Percentiles rank a stretch among this genome's conserved stretches.
Evolutionary conservation across 64 coral and sea anemone species (phyloP).

Genomic region (Montipora foliosa): DNA sequence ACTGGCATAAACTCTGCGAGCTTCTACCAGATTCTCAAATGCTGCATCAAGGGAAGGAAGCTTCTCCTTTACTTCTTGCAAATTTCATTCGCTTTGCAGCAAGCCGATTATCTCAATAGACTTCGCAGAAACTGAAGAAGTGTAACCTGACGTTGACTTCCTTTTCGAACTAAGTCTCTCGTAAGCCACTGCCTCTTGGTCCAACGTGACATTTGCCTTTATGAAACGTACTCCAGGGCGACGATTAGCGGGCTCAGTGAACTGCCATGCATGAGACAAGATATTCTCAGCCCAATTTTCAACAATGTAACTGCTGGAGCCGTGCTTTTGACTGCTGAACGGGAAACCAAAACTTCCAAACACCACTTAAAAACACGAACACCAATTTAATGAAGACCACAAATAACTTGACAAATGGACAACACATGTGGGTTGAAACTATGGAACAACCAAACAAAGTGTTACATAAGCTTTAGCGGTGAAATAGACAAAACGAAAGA

Average conservation of each 20-base stretch:
- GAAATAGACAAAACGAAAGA: no score
- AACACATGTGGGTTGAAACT: no score
- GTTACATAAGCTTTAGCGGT: no score
- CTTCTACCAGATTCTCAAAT: background rate
- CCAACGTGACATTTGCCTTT: background rate
- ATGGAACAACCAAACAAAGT: no score
- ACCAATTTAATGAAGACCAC: no score
- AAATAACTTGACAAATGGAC: no score
- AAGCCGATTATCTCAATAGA: no score
- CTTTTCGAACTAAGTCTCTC: background rate
- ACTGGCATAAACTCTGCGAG: no score
- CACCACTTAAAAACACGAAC: no score
- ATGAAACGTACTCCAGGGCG: background rate
- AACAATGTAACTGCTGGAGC: background rate
- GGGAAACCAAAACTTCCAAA: no score
- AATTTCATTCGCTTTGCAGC: background rate
- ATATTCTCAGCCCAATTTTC: background rate
- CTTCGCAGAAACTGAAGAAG: background rate
- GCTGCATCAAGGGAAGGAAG: no score
- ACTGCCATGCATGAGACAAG: background rate
- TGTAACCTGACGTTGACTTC: background rate
- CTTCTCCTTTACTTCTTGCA: constrained; percentile 11
- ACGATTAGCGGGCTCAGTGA: background rate
- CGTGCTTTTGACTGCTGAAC: no score
- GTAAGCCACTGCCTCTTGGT: background rate